Evolutionary conservation across 2,888 invertebrate genomes (phyloP).

Genomic region (Leptopilina myrica): DNA sequence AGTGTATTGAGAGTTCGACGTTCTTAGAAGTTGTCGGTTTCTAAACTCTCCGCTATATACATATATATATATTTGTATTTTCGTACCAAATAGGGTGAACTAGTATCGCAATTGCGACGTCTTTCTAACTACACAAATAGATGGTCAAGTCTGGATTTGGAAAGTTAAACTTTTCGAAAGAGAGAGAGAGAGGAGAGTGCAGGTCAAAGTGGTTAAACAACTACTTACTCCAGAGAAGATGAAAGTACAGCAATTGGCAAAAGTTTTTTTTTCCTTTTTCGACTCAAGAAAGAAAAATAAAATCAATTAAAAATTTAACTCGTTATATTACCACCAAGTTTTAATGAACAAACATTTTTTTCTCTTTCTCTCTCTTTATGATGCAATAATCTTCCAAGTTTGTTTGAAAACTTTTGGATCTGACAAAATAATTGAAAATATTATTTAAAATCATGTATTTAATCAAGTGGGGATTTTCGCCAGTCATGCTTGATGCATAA

Average conservation of each 20-base stretch:
- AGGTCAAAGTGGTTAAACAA: slow-evolving; percentile 27
- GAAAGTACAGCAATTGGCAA: slow-evolving; percentile 18
- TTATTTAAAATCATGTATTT: no score
- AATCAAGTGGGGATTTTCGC: no score
- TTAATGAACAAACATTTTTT: neutral
- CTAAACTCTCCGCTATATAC: neutral
- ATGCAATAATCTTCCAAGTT: no score
- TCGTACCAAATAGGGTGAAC: slow-evolving; percentile 27
- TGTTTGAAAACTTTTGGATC: no score
- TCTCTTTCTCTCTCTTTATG: neutral
- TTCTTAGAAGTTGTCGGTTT: slow-evolving; percentile 50
- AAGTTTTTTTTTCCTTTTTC: neutral
- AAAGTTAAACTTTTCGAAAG: slow-evolving; percentile 25
- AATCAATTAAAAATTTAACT: neutral
- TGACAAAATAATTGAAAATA: no score
- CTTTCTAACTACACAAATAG: neutral
- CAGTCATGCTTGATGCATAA: neutral
- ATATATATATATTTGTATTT: no score
- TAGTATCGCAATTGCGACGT: slow-evolving; percentile 27
- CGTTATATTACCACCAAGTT: no score
- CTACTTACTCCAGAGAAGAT: slow-evolving; percentile 9
- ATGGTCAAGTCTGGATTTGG: slow-evolving; percentile 19
- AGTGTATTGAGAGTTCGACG: slow-evolving; percentile 63
- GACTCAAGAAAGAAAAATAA: neutral
- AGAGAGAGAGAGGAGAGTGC: neutral